A percentile compares a stretch with the other conserved stretches of the same genome.
These are phyloP conservation scores for Sphaeridia pumilis DNA, from an alignment of 2,888 invertebrate species.

Conservation along the genomic window DNA sequence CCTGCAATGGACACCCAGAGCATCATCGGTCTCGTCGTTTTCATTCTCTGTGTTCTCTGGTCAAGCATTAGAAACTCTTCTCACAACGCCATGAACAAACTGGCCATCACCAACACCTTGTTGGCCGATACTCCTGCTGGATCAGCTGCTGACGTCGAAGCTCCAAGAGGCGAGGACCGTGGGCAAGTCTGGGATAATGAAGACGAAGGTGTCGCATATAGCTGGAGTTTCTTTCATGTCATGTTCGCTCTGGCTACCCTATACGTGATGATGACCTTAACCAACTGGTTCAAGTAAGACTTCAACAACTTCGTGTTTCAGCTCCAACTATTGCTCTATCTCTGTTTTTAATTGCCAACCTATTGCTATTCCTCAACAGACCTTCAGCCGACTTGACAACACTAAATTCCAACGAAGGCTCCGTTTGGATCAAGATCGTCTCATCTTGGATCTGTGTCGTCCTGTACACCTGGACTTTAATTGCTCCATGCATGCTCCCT, in stretches of 20 bases:
- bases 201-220: constrained; percentile 75
- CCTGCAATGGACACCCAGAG: constrained; percentile 71
- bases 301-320: no score
- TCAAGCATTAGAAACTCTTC: constrained; percentile 91
- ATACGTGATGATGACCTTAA: constrained; percentile 99
- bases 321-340: no score
- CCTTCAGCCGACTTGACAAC: constrained; percentile 71
- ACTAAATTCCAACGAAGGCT: constrained; percentile 72
- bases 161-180: constrained; percentile 3
- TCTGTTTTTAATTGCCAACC: no score
- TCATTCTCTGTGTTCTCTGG: constrained; percentile 90
- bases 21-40: constrained; percentile 81
- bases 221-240: constrained; percentile 92
- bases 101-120: constrained; percentile 46
- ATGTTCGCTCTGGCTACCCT: constrained; percentile 93
- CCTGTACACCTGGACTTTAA: constrained; percentile 85
- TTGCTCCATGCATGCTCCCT: constrained; percentile 59
- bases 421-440: constrained; percentile 97
- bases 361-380: no score
- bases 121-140: constrained; percentile 20
- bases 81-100: constrained; percentile 65
- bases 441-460: constrained; percentile 91
- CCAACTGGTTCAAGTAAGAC: constrained; percentile 99
- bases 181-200: constrained; percentile 83
- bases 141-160: constrained; percentile 23